Conservation (phyloP, 2,888 invertebrate genomes). For the Dasypolia templi region DNA sequence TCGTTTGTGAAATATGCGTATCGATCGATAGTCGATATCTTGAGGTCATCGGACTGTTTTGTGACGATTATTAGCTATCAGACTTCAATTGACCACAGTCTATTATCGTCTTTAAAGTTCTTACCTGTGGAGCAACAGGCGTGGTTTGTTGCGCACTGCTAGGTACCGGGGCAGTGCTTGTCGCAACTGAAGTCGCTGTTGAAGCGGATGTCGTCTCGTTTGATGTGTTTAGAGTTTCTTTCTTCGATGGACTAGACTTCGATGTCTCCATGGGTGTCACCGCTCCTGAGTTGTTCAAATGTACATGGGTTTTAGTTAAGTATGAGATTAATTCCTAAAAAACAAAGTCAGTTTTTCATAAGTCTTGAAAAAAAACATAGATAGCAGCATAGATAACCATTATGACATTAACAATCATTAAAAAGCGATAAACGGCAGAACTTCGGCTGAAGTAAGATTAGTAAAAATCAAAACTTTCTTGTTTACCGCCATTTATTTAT, state of each 20-base stretch:
- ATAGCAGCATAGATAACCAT: too few relatives aligned
- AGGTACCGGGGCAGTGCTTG: slow-evolving; percentile 65
- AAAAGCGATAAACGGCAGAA: too few relatives aligned
- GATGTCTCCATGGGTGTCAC: slow-evolving; percentile 61
- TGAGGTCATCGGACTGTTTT: not conserved
- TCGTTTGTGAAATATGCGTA: not conserved
- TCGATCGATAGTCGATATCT: not conserved
- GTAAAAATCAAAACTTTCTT: too few relatives aligned
- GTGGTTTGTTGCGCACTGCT: slow-evolving; percentile 78
- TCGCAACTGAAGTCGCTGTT: slow-evolving; percentile 43
- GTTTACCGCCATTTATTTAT: too few relatives aligned
- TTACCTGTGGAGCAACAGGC: slow-evolving; percentile 77
- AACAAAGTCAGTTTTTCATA: not conserved
- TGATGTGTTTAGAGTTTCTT: slow-evolving; percentile 44
- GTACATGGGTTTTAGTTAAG: not conserved
- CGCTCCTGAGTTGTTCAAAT: slow-evolving; percentile 51
- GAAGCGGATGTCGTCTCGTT: slow-evolving; percentile 44
- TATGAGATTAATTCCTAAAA: not conserved
- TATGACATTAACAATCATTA: too few relatives aligned
- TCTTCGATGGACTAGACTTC: slow-evolving; percentile 69
- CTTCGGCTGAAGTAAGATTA: too few relatives aligned
- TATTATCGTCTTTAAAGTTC: not conserved
- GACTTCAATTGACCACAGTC: too few relatives aligned
- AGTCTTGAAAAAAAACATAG: too few relatives aligned
- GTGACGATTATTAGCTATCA: not conserved